These are phyloP conservation scores for Vimba vimba DNA, from an alignment of 2,113 vertebrate genomes.

Conservation along the genomic window DNA sequence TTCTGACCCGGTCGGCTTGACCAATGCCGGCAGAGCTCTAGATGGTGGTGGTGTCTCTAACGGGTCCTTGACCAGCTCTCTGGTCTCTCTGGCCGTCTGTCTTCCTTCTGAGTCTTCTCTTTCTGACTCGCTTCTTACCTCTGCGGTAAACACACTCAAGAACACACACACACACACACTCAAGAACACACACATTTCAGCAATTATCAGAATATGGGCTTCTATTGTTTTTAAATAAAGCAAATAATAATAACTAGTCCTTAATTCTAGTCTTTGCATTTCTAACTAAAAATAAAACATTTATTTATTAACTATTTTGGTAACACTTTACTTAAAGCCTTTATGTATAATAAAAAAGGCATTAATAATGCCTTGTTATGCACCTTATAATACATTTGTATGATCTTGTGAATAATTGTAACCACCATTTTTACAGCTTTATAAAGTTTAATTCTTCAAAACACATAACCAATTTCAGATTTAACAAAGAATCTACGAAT, in stretches of 20 bases:
- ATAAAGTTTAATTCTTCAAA: no score
- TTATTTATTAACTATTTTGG: no score
- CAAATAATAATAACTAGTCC: background rate
- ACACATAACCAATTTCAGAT: no score
- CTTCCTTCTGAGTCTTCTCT: slow-evolving; percentile 92
- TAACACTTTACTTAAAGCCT: no score
- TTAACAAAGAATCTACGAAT: no score
- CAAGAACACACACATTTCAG: background rate
- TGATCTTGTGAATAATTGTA: no score
- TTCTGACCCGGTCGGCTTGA: slow-evolving; percentile 81
- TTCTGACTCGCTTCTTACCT: slow-evolving; percentile 89
- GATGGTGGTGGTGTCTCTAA: slow-evolving; percentile 84
- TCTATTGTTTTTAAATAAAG: background rate
- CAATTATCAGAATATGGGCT: background rate
- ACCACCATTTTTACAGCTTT: no score
- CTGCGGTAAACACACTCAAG: slow-evolving; percentile 81
- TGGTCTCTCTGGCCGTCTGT: slow-evolving; percentile 86
- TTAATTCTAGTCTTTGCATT: background rate
- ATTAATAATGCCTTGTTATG: no score
- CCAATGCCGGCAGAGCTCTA: slow-evolving; percentile 79
- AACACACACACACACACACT: background rate
- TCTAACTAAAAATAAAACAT: background rate
- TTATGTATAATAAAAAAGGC: no score
- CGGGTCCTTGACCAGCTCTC: slow-evolving; percentile 85
- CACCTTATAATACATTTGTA: no score